A percentile compares a stretch with the other conserved stretches of the same genome.
Conservation (phyloP, 2,113 vertebrate species). For the Menidia beryllina region DNA sequence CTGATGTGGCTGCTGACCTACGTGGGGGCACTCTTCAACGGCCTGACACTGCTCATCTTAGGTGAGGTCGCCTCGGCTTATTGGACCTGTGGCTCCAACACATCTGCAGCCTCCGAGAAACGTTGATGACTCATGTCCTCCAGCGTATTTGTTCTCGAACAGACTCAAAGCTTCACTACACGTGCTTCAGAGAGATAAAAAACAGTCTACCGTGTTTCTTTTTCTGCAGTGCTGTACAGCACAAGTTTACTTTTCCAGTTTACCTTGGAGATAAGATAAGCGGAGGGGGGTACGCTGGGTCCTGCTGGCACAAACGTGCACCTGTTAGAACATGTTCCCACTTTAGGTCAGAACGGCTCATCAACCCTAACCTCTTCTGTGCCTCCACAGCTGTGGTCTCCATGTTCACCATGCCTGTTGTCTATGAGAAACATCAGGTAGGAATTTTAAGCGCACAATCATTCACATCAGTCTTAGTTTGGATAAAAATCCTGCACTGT, state of each 20-base stretch:
- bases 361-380: constrained; percentile 33
- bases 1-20: constrained; percentile 99
- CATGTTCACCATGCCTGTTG: constrained; percentile 97
- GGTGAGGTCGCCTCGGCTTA: constrained; percentile 82
- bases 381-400: constrained; percentile 90
- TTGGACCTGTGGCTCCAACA: not conserved
- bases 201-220: constrained; percentile 5
- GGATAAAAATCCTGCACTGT: not conserved
- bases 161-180: not conserved
- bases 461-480: not conserved
- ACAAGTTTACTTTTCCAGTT: constrained; percentile 47
- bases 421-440: constrained; percentile 99
- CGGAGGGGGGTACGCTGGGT: not conserved
- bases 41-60: constrained; percentile 97
- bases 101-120: not conserved
- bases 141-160: not conserved
- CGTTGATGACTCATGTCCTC: constrained; percentile 23
- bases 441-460: constrained; percentile 25
- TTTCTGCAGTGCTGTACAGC: constrained; percentile 5
- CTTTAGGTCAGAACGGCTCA: constrained; percentile 19
- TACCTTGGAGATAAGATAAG: constrained; percentile 54
- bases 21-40: constrained; percentile 97
- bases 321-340: constrained; percentile 29
- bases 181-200: not conserved
- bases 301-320: constrained; percentile 22